A percentile compares a stretch with the other conserved stretches of the same genome.
phyloP scores from a whole-genome alignment of 2,797 vertebrate genomes.

The Tapera naevia region DNA sequence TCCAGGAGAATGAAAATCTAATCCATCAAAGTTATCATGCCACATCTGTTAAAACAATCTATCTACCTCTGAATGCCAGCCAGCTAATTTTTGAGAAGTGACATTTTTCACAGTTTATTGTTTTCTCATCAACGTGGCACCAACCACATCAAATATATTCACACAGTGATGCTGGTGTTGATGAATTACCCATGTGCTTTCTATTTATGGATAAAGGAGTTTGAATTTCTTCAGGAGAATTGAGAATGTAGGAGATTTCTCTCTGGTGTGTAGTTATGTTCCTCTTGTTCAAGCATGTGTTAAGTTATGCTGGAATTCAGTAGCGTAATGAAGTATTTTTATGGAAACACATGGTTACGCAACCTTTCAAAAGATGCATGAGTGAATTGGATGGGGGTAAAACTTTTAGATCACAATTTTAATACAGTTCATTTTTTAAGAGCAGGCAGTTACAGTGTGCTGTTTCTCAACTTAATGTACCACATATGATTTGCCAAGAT shows the following conservation, averaged over 20 bases:
- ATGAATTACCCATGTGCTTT: conserved; percentile 46
- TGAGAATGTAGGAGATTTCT: not conserved
- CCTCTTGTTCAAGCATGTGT: not conserved
- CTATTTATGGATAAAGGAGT: not conserved
- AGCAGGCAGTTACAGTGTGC: not conserved
- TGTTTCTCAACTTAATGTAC: not conserved
- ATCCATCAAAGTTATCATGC: conserved; percentile 54
- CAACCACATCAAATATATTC: conserved; percentile 47
- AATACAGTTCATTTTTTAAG: not conserved
- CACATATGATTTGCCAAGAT: not conserved
- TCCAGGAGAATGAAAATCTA: conserved; percentile 23
- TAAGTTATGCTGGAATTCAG: not conserved
- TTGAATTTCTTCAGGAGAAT: conserved; percentile 45
- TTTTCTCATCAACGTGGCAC: conserved; percentile 53
- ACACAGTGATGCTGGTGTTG: conserved; percentile 19
- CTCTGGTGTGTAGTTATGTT: not conserved
- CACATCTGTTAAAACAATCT: conserved; percentile 67
- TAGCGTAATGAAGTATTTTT: not conserved
- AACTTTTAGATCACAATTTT: not conserved
- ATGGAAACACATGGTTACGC: not conserved
- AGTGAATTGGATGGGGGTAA: not conserved
- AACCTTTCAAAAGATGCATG: not conserved
- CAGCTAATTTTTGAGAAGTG: conserved; percentile 68
- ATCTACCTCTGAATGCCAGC: conserved; percentile 36
- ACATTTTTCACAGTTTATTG: conserved; percentile 71